phyloP scores from a whole-genome alignment of 2,113 vertebrate species.

The Ariopsis seemanni region DNA sequence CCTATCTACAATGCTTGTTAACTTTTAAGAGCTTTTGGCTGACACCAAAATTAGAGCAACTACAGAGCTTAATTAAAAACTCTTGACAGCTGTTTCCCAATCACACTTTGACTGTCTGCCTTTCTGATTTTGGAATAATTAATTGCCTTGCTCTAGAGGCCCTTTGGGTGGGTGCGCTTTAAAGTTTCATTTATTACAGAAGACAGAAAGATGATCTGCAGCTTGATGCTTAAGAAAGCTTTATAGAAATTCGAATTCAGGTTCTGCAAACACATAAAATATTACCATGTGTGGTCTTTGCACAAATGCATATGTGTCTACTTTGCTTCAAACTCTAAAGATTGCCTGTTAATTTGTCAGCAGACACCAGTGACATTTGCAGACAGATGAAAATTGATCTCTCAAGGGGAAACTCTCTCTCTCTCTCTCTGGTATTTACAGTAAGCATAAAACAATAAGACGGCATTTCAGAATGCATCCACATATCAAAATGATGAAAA shows the following conservation, averaged over 20 bases:
- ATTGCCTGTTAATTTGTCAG: conserved; percentile 34
- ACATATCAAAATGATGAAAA: conserved; percentile 11
- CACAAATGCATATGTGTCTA: conserved; percentile 9
- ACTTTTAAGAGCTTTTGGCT: conserved; percentile 61
- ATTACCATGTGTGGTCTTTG: conserved; percentile 46
- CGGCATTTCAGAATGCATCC: neutral
- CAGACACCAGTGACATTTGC: conserved; percentile 41
- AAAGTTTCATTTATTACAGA: conserved; percentile 45
- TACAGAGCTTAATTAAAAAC: conserved; percentile 68
- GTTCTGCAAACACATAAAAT: conserved; percentile 26
- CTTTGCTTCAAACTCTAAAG: neutral
- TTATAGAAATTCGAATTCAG: conserved; percentile 19
- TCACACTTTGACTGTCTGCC: conserved; percentile 62
- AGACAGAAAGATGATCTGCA: conserved; percentile 43
- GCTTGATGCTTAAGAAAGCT: conserved; percentile 34
- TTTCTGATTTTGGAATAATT: conserved; percentile 58
- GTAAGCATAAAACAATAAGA: neutral
- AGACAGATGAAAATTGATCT: conserved; percentile 14
- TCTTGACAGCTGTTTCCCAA: conserved; percentile 68
- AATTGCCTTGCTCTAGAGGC: conserved; percentile 34
- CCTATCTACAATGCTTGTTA: conserved; percentile 50
- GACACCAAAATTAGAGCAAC: conserved; percentile 65
- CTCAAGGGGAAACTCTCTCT: conserved; percentile 4
- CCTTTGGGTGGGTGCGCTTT: neutral
- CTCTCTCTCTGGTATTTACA: conserved; percentile 36